Conservation (phyloP, 2,888 invertebrate species). For the Luperina nickerlii region DNA sequence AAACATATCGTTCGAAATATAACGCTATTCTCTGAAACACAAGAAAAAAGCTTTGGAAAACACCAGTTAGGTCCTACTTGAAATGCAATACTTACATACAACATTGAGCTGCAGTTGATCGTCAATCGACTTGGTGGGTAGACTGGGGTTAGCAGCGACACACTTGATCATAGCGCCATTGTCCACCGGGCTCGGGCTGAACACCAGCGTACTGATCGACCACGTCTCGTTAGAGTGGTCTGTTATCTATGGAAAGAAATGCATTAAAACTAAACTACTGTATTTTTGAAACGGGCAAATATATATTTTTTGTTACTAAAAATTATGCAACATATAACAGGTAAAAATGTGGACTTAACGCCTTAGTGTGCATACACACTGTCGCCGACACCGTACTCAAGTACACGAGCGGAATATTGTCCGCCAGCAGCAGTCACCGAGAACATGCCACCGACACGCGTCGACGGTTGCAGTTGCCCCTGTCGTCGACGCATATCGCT, state of each 20-base stretch:
- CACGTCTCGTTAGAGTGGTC: conserved; percentile 92
- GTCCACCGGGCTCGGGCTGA: conserved; percentile 95
- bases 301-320: neutral
- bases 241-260: conserved; percentile 85
- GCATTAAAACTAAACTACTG: neutral
- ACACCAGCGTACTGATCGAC: conserved; percentile 94
- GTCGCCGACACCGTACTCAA: too few species aligned
- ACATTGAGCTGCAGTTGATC: conserved; percentile 95
- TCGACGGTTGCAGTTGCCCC: too few species aligned
- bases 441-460: too few species aligned
- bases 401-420: too few species aligned
- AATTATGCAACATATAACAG: neutral
- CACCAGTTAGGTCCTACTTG: neutral
- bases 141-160: conserved; percentile 94
- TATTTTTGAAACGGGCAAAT: neutral
- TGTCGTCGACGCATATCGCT: too few species aligned
- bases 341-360: neutral
- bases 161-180: conserved; percentile 95
- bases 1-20: neutral
- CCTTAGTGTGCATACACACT: too few species aligned
- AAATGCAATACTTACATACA: conserved; percentile 94
- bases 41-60: neutral
- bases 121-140: conserved; percentile 93
- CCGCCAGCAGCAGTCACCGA: too few species aligned
- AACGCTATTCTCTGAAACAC: neutral